Base-by-base conservation (phyloP, 2,888 invertebrate genomes). In the Camptogramma bilineatum region DNA sequence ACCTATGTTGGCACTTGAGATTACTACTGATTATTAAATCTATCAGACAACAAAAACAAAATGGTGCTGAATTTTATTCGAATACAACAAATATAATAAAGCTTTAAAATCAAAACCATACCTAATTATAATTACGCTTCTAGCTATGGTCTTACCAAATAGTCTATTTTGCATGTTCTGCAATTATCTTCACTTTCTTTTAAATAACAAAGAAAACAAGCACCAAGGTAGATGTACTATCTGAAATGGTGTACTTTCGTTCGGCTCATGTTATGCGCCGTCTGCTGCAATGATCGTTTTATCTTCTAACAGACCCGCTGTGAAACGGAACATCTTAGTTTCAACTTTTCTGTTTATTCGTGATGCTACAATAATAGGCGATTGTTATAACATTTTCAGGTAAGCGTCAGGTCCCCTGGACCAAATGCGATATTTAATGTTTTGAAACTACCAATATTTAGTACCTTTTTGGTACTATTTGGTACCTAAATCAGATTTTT, bases 201-300 rank as follows among this genome's bases (percentile, higher is more conserved):
- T 9, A 13, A 51, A 28, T 62, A 19, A 21, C 51, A 55, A 47
- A 46, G 10, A 58, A 28, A 44, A 52, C 18, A 44, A 50, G 50
- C 46, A 21, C n/a, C 34, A 34, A 13, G 8, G 16, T 8, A 31
- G 28, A 42, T 4, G 17, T 54, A 18, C 46, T 62, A 44, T 55
- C 51, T 31, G 17, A 44, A 55, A 69, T 66, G 59, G 42, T 46
- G 47, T 63, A 62, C 60, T 70, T 70, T 70, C 64, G 54, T 68
- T 62, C 9, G 51, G 58, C 72, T 71, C 71, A 72, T 73, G 74
- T 69, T 73, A 78, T 78, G 80, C 81, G 71, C 65, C 70, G 71
- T 72, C 68, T 72, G 61, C 24, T 57, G 52, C 78, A 77, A 78
- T 73, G 75, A 75, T 68, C 63, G 59, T 72, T 68, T 71, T 73